Evolutionary conservation across 2,888 invertebrate genomes (phyloP).

Genomic region (Andrena haemorrhoa): DNA sequence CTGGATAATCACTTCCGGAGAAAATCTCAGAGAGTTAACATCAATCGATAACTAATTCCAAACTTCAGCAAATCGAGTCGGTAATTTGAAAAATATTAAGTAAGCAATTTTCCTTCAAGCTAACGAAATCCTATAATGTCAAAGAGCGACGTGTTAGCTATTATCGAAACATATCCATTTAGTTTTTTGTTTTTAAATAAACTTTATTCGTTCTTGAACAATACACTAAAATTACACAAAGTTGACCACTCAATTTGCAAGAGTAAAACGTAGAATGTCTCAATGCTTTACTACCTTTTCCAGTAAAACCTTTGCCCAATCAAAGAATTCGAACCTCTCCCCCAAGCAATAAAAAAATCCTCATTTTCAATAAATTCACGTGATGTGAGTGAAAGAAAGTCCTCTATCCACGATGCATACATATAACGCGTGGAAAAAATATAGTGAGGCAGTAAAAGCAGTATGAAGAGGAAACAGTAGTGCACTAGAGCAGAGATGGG

Average conservation of each 20-base stretch:
- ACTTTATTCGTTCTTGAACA: no score
- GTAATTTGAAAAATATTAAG: not conserved
- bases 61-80: not conserved
- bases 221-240: not conserved
- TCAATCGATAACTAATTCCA: not conserved
- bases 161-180: not conserved
- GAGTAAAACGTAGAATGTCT: not conserved
- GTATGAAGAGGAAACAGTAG: not conserved
- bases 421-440: not conserved
- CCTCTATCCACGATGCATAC: not conserved
- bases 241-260: not conserved
- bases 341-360: not conserved
- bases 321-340: not conserved
- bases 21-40: constrained; percentile 7
- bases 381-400: not conserved
- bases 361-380: not conserved
- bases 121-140: no score
- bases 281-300: not conserved
- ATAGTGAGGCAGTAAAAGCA: not conserved
- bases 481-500: not conserved
- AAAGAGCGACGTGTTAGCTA: not conserved
- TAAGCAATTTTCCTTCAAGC: no score
- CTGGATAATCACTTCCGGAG: not conserved
- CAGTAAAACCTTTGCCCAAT: not conserved
- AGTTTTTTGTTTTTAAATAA: not conserved